phyloP scores from a whole-genome alignment of 2,113 vertebrate genomes.

The Aviceda subcristata region DNA sequence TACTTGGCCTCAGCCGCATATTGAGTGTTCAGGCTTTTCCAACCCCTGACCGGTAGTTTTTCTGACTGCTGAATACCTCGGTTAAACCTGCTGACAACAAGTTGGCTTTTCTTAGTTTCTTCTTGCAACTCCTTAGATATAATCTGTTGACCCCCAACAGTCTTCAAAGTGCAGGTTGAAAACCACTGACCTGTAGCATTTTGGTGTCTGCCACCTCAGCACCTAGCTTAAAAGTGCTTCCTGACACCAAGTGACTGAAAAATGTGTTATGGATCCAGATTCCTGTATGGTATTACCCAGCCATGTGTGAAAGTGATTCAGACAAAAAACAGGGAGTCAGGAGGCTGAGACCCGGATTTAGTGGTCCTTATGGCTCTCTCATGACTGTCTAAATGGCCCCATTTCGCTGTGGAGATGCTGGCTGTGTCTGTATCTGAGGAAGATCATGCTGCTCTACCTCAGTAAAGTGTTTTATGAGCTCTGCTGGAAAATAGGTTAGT shows the following conservation, averaged over 20 bases:
- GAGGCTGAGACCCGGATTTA: background rate
- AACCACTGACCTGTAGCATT: background rate
- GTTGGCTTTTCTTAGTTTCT: background rate
- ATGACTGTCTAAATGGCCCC: background rate
- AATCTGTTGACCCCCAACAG: background rate
- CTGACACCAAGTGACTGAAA: background rate
- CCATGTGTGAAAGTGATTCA: background rate
- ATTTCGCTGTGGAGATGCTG: background rate
- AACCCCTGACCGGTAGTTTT: background rate
- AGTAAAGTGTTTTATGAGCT: background rate
- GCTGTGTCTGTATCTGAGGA: background rate
- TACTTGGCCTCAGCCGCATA: background rate
- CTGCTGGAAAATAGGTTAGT: background rate
- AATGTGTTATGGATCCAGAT: background rate
- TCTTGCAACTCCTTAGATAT: background rate
- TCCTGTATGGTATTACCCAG: background rate
- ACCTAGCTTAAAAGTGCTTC: background rate
- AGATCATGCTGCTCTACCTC: background rate
- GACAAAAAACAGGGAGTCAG: background rate
- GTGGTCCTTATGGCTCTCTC: background rate
- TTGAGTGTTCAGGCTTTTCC: background rate
- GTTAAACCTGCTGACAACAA: background rate
- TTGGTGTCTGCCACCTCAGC: background rate
- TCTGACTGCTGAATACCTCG: background rate
- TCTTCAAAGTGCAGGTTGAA: background rate